Evolutionary conservation across 2,888 invertebrate species (phyloP).

Genomic region (Ophraella communa): DNA sequence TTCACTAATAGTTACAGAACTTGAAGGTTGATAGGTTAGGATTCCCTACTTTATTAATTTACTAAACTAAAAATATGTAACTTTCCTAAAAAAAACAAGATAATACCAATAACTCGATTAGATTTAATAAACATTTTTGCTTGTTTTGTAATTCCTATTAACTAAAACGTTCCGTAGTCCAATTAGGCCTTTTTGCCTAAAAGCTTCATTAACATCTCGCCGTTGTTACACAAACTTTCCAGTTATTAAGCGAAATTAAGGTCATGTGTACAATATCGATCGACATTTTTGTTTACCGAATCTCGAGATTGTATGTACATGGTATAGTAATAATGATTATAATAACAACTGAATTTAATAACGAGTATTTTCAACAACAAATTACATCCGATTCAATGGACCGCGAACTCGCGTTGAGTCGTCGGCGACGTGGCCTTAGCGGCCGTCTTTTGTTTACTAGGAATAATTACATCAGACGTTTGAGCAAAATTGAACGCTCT

Average conservation of each 20-base stretch:
- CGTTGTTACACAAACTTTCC: conserved; percentile 3
- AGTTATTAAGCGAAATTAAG: conserved; percentile 15
- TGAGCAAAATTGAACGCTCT: neutral
- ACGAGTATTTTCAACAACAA: conserved; percentile 23
- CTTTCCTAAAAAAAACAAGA: too few relatives aligned
- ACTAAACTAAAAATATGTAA: too few relatives aligned
- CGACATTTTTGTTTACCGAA: neutral
- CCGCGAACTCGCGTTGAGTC: conserved; percentile 9
- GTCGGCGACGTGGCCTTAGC: conserved; percentile 14
- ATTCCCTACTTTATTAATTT: too few relatives aligned
- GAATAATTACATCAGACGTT: conserved; percentile 22
- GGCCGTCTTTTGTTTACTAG: conserved; percentile 20
- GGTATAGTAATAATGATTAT: too few relatives aligned
- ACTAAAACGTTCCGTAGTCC: neutral
- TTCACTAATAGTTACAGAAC: too few relatives aligned
- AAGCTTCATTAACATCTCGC: conserved; percentile 4
- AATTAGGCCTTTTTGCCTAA: neutral
- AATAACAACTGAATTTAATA: conserved; percentile 15
- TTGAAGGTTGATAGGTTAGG: too few relatives aligned
- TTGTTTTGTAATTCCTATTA: neutral
- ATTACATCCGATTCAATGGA: conserved; percentile 20
- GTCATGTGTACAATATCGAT: conserved; percentile 19
- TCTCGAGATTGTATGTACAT: too few relatives aligned
- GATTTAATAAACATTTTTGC: neutral
- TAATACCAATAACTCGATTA: too few relatives aligned